phyloP scores from a whole-genome alignment of 1,140 invertebrate genomes.

The Pygmarrhopalites habei region DNA sequence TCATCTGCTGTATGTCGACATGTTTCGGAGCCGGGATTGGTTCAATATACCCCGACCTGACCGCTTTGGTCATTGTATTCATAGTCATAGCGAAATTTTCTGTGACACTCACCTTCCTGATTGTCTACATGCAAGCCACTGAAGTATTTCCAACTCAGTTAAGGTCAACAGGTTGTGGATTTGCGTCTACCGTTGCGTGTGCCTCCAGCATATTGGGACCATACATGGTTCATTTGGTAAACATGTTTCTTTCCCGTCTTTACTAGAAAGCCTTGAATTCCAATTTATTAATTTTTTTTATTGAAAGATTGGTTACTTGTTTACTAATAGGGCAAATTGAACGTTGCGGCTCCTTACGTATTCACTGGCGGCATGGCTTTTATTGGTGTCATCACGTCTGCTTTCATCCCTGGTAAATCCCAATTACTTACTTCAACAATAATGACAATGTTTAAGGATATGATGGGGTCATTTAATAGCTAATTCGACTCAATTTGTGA shows the following conservation, averaged over 20 bases:
- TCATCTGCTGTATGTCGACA: conserved; percentile 7
- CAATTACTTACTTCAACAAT: too few relatives aligned
- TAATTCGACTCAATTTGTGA: too few relatives aligned
- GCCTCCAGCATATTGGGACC: conserved; percentile 47
- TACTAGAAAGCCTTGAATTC: not conserved
- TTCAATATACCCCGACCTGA: not conserved
- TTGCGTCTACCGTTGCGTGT: conserved; percentile 55
- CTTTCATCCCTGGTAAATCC: conserved; percentile 45
- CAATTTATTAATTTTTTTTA: not conserved
- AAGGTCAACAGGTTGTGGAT: conserved; percentile 56
- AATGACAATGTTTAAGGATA: too few relatives aligned
- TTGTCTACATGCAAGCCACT: conserved; percentile 50
- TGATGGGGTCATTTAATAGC: too few relatives aligned
- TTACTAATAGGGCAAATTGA: conserved; percentile 21
- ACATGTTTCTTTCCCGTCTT: not conserved
- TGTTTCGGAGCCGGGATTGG: conserved; percentile 8
- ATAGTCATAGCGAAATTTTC: conserved; percentile 40
- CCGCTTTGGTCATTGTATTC: not conserved
- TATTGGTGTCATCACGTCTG: conserved; percentile 39
- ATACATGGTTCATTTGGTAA: conserved; percentile 51
- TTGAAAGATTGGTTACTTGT: not conserved
- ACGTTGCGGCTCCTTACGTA: conserved; percentile 40
- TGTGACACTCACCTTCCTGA: conserved; percentile 45
- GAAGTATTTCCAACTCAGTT: conserved; percentile 63
- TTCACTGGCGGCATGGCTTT: conserved; percentile 40